These are phyloP conservation scores for Clunio marinus DNA, from an alignment of 2,888 invertebrate species.

Conservation along the genomic window DNA sequence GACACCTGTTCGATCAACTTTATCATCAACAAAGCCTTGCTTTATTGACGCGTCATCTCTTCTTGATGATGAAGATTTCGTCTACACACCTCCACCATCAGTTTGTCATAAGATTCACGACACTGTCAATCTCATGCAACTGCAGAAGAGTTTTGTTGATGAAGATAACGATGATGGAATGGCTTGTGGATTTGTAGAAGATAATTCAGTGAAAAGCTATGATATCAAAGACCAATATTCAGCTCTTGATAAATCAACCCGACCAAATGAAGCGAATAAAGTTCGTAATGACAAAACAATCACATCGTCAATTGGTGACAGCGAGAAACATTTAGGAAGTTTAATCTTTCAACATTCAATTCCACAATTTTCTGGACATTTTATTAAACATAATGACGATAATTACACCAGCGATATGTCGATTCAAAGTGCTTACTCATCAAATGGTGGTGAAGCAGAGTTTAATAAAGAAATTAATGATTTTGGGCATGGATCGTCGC, in stretches of 20 bases:
- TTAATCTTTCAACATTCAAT: constrained; percentile 60
- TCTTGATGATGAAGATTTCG: constrained; percentile 62
- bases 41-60: constrained; percentile 76
- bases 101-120: neutral
- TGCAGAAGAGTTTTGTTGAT: constrained; percentile 44
- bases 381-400: constrained; percentile 46
- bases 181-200: constrained; percentile 42
- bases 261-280: neutral
- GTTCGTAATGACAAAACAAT: constrained; percentile 30
- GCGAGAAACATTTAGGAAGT: constrained; percentile 57
- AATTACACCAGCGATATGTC: constrained; percentile 41
- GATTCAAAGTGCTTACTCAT: constrained; percentile 41
- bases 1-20: neutral
- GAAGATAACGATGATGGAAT: constrained; percentile 43
- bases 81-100: constrained; percentile 41
- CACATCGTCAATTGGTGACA: constrained; percentile 46
- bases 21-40: constrained; percentile 51
- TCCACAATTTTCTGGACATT: constrained; percentile 59
- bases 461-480: constrained; percentile 39
- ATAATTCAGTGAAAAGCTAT: constrained; percentile 43
- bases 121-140: neutral
- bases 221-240: constrained; percentile 42
- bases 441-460: constrained; percentile 37
- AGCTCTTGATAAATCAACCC: neutral
- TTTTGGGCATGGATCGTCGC: constrained; percentile 3